A percentile compares a stretch with the other conserved stretches of the same genome.
These are phyloP conservation scores for Paralichthys olivaceus DNA, from an alignment of 2,113 vertebrate genomes.

Conservation along the genomic window DNA sequence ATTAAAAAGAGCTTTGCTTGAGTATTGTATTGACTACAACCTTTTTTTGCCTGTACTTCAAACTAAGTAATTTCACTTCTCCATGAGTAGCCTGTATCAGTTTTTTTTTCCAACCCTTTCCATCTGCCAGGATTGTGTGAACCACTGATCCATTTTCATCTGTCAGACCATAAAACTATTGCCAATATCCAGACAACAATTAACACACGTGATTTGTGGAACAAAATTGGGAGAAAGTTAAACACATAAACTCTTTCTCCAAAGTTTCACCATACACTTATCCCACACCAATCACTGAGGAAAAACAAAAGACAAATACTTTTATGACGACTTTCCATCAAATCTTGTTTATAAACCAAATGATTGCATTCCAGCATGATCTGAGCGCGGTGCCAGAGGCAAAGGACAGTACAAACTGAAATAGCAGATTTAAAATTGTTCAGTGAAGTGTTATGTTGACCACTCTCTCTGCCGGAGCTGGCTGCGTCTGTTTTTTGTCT, in stretches of 20 bases:
- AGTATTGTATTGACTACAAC: not conserved
- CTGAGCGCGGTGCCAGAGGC: not conserved
- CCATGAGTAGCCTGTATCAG: not conserved
- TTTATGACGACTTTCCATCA: constrained; percentile 4
- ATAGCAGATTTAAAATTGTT: constrained; percentile 47
- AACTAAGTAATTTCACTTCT: not conserved
- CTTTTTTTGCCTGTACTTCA: not conserved
- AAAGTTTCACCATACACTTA: not conserved
- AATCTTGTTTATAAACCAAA: constrained; percentile 46
- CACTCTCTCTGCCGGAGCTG: constrained; percentile 39
- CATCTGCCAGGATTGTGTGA: constrained; percentile 5
- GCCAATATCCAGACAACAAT: not conserved
- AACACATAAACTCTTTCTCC: not conserved
- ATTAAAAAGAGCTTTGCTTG: not conserved
- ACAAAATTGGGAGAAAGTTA: not conserved
- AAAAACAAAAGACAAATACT: constrained; percentile 15
- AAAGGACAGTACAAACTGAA: constrained; percentile 40
- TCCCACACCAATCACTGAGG: not conserved
- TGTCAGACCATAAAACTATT: constrained; percentile 2
- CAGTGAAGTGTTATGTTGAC: constrained; percentile 45
- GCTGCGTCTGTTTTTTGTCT: constrained; percentile 71
- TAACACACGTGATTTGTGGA: not conserved
- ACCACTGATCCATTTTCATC: constrained; percentile 24
- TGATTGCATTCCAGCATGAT: constrained; percentile 27
- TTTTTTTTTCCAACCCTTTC: not conserved